phyloP scores from a whole-genome alignment of 2,797 vertebrate genomes.

The Cossypha dichroa region DNA sequence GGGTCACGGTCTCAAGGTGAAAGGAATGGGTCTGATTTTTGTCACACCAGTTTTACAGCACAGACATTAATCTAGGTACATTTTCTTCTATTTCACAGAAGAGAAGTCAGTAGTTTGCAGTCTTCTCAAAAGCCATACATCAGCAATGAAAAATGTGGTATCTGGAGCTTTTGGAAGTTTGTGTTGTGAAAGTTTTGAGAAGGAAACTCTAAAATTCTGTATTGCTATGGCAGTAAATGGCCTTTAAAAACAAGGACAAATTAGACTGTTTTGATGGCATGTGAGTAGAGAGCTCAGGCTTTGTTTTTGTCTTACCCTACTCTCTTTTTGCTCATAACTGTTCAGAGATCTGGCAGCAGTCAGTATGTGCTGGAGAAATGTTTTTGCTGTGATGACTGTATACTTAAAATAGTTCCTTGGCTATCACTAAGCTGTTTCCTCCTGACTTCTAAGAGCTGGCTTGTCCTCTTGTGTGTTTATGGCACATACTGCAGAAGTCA shows the following conservation, averaged over 20 bases:
- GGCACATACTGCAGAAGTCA: not conserved
- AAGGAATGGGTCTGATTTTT: not conserved
- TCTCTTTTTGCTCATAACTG: not conserved
- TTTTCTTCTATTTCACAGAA: conserved; percentile 20
- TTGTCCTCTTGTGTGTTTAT: not conserved
- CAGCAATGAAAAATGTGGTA: not conserved
- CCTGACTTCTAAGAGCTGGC: not conserved
- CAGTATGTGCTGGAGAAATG: not conserved
- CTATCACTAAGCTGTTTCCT: not conserved
- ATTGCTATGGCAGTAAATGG: not conserved
- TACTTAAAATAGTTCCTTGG: conserved; percentile 11
- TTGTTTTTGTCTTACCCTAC: not conserved
- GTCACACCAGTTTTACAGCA: not conserved
- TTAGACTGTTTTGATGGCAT: not conserved
- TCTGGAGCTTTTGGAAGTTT: not conserved
- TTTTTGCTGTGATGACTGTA: not conserved
- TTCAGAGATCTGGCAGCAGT: not conserved
- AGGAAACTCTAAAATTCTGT: not conserved
- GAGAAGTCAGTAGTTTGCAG: not conserved
- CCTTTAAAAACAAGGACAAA: not conserved
- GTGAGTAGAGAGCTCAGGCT: not conserved
- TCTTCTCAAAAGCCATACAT: not conserved
- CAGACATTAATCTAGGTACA: not conserved
- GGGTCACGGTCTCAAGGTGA: not conserved
- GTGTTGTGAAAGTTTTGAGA: not conserved